phyloP scores from a whole-genome alignment of 1,140 invertebrate species.

The Pseudachorutes palmiensis region DNA sequence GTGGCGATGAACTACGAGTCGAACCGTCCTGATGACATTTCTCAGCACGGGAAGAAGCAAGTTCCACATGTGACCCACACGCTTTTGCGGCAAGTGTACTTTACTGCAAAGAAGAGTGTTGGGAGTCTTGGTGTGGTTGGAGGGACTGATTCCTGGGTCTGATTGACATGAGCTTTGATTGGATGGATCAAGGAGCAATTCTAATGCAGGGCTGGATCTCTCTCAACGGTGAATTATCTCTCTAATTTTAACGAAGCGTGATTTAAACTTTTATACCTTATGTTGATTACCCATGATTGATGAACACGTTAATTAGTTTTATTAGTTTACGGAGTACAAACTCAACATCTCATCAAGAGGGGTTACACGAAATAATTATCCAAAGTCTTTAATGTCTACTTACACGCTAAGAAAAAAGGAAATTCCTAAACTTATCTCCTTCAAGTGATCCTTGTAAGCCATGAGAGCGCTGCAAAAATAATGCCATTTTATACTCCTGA shows the following conservation, averaged over 20 bases:
- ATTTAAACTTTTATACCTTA: neutral
- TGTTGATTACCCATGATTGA: neutral
- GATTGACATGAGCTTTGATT: neutral
- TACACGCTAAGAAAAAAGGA: too few relatives aligned
- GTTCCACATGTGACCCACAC: conserved; percentile 51
- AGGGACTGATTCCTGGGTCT: conserved; percentile 13
- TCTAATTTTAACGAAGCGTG: neutral
- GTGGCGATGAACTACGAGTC: conserved; percentile 49
- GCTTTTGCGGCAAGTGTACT: conserved; percentile 50
- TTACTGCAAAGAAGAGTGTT: conserved; percentile 34
- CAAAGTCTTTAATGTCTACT: too few relatives aligned
- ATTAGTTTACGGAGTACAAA: too few relatives aligned
- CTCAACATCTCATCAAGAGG: neutral
- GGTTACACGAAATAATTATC: too few relatives aligned
- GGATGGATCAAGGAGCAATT: neutral
- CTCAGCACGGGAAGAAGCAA: conserved; percentile 51
- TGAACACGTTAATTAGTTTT: neutral
- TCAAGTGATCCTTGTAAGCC: too few relatives aligned
- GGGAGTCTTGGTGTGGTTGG: neutral
- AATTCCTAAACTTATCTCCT: too few relatives aligned
- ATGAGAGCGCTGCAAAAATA: too few relatives aligned
- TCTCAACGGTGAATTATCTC: neutral
- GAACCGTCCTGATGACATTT: conserved; percentile 43
- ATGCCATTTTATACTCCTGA: too few relatives aligned
- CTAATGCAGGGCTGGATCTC: neutral